Percentiles rank a stretch among this genome's conserved stretches.
Evolutionary conservation across 2,888 invertebrate genomes (phyloP).

Genomic region (Saturnia pavonia): DNA sequence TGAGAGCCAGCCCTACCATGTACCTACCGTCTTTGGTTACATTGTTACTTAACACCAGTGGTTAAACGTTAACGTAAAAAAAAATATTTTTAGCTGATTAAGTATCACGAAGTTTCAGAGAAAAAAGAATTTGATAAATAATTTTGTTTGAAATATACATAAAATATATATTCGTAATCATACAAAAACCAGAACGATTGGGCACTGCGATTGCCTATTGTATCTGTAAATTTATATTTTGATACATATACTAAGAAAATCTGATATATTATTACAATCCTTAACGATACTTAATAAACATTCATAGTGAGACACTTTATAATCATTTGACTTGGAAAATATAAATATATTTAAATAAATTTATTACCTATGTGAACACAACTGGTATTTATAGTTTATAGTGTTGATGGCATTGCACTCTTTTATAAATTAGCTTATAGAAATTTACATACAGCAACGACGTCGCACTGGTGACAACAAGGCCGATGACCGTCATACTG

Average conservation of each 20-base stretch:
- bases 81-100: too few species aligned
- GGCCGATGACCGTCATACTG: slow-evolving; percentile 62
- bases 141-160: not conserved
- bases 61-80: not conserved
- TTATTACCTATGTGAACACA: slow-evolving; percentile 10
- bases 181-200: not conserved
- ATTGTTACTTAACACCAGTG: not conserved
- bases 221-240: too few species aligned
- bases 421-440: slow-evolving; percentile 56
- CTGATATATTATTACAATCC: not conserved
- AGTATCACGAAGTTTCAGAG: too few species aligned
- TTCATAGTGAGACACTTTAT: not conserved
- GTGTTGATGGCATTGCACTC: slow-evolving; percentile 33
- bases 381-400: slow-evolving; percentile 20
- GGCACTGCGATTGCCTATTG: too few species aligned
- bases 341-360: slow-evolving; percentile 9
- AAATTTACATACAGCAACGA: slow-evolving; percentile 61
- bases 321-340: not conserved
- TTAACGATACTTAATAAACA: not conserved
- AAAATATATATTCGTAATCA: not conserved
- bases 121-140: too few species aligned
- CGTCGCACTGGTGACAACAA: slow-evolving; percentile 51
- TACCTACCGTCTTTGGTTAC: not conserved
- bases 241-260: not conserved
- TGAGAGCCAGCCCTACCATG: not conserved